phyloP scores from a whole-genome alignment of 37 sponge, comb jelly and placozoan species.

The Diacarnus erythraeanus region DNA sequence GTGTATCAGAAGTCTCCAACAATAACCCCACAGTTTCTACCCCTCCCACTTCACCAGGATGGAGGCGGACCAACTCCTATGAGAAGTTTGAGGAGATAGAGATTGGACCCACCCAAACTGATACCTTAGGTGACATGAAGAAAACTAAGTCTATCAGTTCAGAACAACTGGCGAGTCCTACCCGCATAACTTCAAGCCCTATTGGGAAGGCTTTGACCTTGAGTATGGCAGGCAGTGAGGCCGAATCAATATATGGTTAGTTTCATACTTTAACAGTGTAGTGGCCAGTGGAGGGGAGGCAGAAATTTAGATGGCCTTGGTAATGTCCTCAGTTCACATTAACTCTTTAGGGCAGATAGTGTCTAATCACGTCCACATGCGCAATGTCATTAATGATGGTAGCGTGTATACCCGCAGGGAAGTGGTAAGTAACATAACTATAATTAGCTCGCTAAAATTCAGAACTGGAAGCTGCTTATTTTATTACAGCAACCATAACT shows the following conservation, averaged over 20 bases:
- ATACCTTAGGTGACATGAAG: background rate
- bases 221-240: constrained; percentile 42
- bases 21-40: background rate
- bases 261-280: no score
- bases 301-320: no score
- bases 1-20: background rate
- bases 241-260: constrained; percentile 29
- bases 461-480: no score
- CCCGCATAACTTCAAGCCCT: background rate
- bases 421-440: no score
- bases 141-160: background rate
- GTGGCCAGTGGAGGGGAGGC: no score
- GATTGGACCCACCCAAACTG: background rate
- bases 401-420: no score
- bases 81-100: constrained; percentile 43
- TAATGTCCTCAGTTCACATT: no score
- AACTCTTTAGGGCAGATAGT: no score
- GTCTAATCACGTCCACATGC: no score
- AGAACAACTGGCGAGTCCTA: background rate
- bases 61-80: constrained; percentile 44
- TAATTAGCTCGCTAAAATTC: no score
- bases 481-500: no score
- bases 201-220: constrained; percentile 4
- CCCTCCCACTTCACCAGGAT: constrained; percentile 13
- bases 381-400: no score